These are phyloP conservation scores for Mixornis gularis DNA, from an alignment of 2,113 vertebrate genomes.

Conservation along the genomic window DNA sequence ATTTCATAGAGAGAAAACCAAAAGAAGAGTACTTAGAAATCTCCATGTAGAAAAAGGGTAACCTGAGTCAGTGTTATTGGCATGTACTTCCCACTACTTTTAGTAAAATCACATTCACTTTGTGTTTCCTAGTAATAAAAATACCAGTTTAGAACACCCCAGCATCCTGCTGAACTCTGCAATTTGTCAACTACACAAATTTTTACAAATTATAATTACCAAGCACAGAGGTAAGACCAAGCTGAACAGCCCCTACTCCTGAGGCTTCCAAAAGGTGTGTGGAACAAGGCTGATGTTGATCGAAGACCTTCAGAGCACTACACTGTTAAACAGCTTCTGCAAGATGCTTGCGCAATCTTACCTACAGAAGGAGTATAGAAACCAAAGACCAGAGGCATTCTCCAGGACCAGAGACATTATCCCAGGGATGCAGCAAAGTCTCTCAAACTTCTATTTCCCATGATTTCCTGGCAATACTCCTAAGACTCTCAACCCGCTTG, in stretches of 20 bases:
- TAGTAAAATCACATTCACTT: not conserved
- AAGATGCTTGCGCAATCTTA: not conserved
- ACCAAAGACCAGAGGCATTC: not conserved
- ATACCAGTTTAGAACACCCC: not conserved
- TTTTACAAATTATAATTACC: not conserved
- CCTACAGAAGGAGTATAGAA: not conserved
- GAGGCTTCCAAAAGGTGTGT: not conserved
- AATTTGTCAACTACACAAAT: not conserved
- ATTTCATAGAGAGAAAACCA: not conserved
- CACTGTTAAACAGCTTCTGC: not conserved
- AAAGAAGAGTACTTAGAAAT: not conserved
- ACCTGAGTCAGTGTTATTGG: accelerated
- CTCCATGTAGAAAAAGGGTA: not conserved
- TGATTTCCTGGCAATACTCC: not conserved
- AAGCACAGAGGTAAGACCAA: not conserved
- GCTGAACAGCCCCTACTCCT: not conserved
- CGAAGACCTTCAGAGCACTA: not conserved
- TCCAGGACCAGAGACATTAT: not conserved
- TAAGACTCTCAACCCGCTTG: not conserved
- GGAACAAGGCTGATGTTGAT: not conserved
- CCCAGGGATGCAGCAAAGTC: not conserved
- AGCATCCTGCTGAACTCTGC: not conserved
- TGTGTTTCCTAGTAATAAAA: not conserved
- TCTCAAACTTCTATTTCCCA: not conserved
- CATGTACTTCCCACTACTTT: not conserved